Conservation (phyloP, 2,888 invertebrate genomes). For the Coleophora flavipennella region DNA sequence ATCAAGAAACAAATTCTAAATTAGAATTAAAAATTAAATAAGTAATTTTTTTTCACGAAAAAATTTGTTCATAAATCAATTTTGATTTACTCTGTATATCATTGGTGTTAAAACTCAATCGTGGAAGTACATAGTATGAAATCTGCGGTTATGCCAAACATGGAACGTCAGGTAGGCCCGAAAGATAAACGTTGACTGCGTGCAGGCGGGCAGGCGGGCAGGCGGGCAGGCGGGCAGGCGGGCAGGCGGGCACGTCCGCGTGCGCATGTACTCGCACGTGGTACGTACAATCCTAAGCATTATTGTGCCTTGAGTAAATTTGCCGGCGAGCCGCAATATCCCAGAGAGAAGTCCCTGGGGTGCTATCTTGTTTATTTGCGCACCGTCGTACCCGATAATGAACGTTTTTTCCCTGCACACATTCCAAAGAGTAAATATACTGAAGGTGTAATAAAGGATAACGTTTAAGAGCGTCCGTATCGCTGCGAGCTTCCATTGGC, state of each 20-base stretch:
- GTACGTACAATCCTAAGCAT: constrained; percentile 53
- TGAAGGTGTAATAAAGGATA: constrained; percentile 53
- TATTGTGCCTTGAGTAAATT: constrained; percentile 67
- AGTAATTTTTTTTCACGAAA: too few relatives aligned
- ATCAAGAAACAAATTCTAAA: too few relatives aligned
- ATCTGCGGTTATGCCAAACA: too few relatives aligned
- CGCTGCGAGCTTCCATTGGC: constrained; percentile 21
- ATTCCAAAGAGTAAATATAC: constrained; percentile 50
- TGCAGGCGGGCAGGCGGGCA: too few relatives aligned
- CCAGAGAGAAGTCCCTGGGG: constrained; percentile 55
- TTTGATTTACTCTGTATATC: too few relatives aligned
- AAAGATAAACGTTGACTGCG: too few relatives aligned
- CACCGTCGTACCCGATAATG: constrained; percentile 52
- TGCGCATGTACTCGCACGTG: constrained; percentile 31
- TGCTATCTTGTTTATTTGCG: constrained; percentile 61
- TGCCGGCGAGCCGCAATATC: constrained; percentile 68
- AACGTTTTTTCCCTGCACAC: constrained; percentile 54
- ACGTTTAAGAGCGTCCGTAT: constrained; percentile 30
- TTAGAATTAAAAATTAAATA: too few relatives aligned
- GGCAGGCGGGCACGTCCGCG: constrained; percentile 8
- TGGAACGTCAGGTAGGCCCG: too few relatives aligned
- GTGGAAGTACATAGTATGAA: too few relatives aligned
- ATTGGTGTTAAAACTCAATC: too few relatives aligned
- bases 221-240: too few relatives aligned
- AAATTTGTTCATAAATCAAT: too few relatives aligned